These are phyloP conservation scores for Teleopsis dalmanni DNA, from an alignment of 1,140 invertebrate genomes.

Conservation along the genomic window DNA sequence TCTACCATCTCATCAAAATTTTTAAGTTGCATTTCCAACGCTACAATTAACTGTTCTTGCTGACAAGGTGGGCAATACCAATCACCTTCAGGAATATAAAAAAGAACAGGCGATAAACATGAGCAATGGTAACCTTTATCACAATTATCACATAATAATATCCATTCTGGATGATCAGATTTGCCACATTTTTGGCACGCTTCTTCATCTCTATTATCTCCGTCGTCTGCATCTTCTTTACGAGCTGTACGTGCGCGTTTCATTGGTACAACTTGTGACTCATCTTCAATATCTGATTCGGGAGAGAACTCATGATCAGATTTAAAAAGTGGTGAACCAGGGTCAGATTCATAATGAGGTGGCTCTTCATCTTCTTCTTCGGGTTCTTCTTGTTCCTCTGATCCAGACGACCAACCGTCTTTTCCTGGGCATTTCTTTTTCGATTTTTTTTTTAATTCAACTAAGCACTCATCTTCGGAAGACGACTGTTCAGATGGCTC, in stretches of 20 bases:
- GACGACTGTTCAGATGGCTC: slow-evolving; percentile 46
- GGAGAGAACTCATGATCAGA: slow-evolving; percentile 90
- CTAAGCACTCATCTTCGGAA: slow-evolving; percentile 41
- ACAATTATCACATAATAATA: slow-evolving; percentile 88
- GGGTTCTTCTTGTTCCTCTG: slow-evolving; percentile 55
- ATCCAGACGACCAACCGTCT: slow-evolving; percentile 63
- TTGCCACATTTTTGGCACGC: slow-evolving; percentile 81
- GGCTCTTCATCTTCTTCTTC: slow-evolving; percentile 54
- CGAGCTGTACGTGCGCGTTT: slow-evolving; percentile 63
- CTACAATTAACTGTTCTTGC: slow-evolving; percentile 68
- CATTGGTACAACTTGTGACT: slow-evolving; percentile 52
- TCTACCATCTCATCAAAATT: slow-evolving; percentile 62
- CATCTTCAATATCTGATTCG: slow-evolving; percentile 57
- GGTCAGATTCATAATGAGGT: slow-evolving; percentile 51
- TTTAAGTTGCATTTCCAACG: slow-evolving; percentile 54
- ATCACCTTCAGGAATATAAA: slow-evolving; percentile 91
- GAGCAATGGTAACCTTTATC: slow-evolving; percentile 92
- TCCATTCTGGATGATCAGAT: slow-evolving; percentile 91
- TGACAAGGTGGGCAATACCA: slow-evolving; percentile 97
- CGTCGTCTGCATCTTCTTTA: slow-evolving; percentile 48
- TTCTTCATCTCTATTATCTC: slow-evolving; percentile 48
- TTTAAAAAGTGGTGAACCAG: slow-evolving; percentile 59
- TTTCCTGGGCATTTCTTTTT: slow-evolving; percentile 56
- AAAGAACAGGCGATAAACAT: slow-evolving; percentile 81
- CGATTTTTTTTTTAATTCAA: slow-evolving; percentile 48